Base-by-base conservation (phyloP, 1,140 invertebrate species). In the Ips nitidus region DNA sequence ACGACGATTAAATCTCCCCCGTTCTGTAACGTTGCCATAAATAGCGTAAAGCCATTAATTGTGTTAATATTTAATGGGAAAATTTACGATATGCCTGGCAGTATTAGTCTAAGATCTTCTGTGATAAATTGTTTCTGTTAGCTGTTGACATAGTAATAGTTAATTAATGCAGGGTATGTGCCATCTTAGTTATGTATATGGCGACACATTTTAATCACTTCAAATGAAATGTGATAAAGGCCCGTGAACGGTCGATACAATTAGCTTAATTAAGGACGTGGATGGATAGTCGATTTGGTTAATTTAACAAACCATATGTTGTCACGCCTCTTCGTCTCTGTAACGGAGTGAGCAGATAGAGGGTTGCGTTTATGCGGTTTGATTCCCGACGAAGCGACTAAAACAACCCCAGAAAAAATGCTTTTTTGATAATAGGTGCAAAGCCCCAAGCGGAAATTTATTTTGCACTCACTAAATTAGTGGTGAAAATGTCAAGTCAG, bases 61-160 rank as follows among this genome's bases (percentile, higher is more conserved):
- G 59, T 69, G 67, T 69, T 69, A 69, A 67, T 67, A 67, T 67
- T 67, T 67, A 67, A 67, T 67, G 57, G 56, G 37, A 41, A 69
- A 69, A 56, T 69, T 56, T 69, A 63, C 59, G 59, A 63, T 69
- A 63, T 69, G 59, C 67, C 52, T 56, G 40, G 3, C 41, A 69
- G 67, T 69, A 63, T 63, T 62, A 69, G 53, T 4, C 50, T 50
- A 69, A 63, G 59, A 69, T 62, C 59, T 56, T 57, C 59, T 8
- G 36, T 69, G 67, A 69, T 69, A 69, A 69, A 69, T 69, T 63
- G 67, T 69, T 69, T 69, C 67, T 63, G 67, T 57, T 62, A 47
- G 67, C 67, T 69, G 67, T 69, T 69, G 67, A 69, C 67, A 63
- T 45, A 61, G 59, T 52, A 52, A 69, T 69, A 53, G 67, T 69